Percentiles rank a stretch among this genome's conserved stretches.
Evolutionary conservation across 1,140 invertebrate species (phyloP).

Genomic region (Meloidogyne hapla): DNA sequence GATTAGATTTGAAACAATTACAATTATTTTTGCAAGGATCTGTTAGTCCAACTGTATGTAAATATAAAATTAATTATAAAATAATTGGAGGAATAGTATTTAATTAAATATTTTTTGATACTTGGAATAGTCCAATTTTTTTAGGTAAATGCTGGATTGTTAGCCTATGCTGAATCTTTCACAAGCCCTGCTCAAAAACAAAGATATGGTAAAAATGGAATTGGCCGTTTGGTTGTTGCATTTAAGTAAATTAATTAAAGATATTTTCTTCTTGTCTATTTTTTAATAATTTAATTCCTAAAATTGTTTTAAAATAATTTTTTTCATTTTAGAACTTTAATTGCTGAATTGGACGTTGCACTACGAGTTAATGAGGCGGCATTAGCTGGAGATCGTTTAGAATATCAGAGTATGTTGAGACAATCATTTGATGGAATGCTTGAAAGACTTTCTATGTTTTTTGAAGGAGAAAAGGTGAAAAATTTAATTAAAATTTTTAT

Average conservation of each 20-base stretch:
- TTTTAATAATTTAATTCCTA: no score
- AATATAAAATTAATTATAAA: background rate
- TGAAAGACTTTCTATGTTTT: constrained; percentile 48
- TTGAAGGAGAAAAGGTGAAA: constrained; percentile 50
- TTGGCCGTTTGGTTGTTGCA: constrained; percentile 33
- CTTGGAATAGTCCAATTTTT: background rate
- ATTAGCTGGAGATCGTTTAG: constrained; percentile 43
- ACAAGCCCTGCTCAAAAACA: constrained; percentile 38
- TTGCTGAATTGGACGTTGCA: constrained; percentile 42
- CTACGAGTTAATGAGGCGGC: constrained; percentile 47
- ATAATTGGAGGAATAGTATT: background rate
- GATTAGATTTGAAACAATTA: constrained; percentile 48
- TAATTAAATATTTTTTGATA: no score
- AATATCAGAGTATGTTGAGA: constrained; percentile 50
- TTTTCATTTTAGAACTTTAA: constrained; percentile 38
- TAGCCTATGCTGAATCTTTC: constrained; percentile 54
- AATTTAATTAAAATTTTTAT: background rate
- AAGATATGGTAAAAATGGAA: constrained; percentile 46
- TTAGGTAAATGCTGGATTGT: constrained; percentile 46
- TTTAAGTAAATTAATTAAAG: constrained; percentile 40
- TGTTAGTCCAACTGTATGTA: constrained; percentile 48
- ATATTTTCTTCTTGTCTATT: background rate
- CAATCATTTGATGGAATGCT: constrained; percentile 57
- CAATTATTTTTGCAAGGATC: constrained; percentile 51
- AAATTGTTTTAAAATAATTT: no score